Base-by-base conservation (phyloP, 2,888 invertebrate genomes). In the Magallana nippona region DNA sequence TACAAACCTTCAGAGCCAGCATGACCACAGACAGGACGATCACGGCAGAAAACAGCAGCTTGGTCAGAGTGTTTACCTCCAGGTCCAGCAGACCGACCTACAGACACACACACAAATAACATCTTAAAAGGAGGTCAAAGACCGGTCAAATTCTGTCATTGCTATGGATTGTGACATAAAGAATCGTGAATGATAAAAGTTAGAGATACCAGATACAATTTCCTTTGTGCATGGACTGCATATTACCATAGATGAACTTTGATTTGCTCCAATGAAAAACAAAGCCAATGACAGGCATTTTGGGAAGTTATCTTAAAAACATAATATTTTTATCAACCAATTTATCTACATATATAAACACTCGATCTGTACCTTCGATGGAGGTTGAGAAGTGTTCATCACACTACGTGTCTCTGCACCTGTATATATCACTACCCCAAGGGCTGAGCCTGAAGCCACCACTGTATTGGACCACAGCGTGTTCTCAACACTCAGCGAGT, bases 381-480 rank as follows among this genome's bases (percentile, higher is more conserved):
- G 96, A 0, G 99, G 98, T 79, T 97, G 96, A 0, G 98, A 98
- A 93, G 99, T 99, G 95, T 99, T 99, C 99, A 99, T 99, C 15
- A 99, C 98, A 89, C 98, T 98, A 89, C 99, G 96, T 0, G 99
- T 99, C 95, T 99, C 99, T 81, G 96, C 96, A 22, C 99, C 98
- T 79, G 98, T 99, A 93, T 99, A 99, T 88, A 99, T 97, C 10
- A 99, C 97, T 82, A 98, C 96, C 17, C 98, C 99, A 10, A 98
- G 96, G 1, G 99, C 98, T 88, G 98, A 97, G 27, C 99, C 98
- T 1, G 98, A 98, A 0, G 99, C 99, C 17, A 99, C 96, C 0
- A 99, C 99, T 82, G 98, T 98, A 90, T 99, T 99, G 5, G 99
- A 98, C 99, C 99, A 99, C 83, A 99, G 94, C 0, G 99, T 99